phyloP scores from a whole-genome alignment of 2,797 vertebrate species.

The Agapornis canus region DNA sequence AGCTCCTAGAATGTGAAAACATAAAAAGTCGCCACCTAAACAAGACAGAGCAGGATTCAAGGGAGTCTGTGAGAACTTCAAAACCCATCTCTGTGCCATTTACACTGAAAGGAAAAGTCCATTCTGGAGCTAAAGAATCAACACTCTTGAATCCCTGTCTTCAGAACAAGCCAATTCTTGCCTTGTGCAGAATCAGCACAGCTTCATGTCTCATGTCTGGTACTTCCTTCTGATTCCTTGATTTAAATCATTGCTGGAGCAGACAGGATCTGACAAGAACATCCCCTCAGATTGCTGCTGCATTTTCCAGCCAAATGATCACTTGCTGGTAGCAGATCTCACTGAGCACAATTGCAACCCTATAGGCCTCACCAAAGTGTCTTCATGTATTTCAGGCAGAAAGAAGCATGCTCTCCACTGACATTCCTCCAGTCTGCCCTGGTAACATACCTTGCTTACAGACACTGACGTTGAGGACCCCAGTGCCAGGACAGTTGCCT shows the following conservation, averaged over 20 bases:
- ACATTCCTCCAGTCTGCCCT: not conserved
- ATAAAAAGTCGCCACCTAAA: not conserved
- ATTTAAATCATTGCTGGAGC: not conserved
- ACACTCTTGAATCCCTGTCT: no score
- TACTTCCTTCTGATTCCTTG: not conserved
- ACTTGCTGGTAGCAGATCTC: not conserved
- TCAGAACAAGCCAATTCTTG: not conserved
- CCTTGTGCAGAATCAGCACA: not conserved
- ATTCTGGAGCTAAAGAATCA: not conserved
- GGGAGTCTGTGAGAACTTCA: not conserved
- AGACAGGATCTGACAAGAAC: not conserved
- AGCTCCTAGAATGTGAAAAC: conserved; percentile 80
- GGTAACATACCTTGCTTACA: conserved; percentile 87
- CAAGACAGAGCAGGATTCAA: not conserved
- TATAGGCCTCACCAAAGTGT: not conserved
- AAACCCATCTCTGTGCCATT: not conserved
- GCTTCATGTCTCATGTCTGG: not conserved
- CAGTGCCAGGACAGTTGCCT: conserved; percentile 88
- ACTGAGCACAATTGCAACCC: not conserved
- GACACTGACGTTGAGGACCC: conserved; percentile 87
- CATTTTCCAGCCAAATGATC: not conserved
- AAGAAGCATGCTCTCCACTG: not conserved
- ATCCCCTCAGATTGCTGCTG: not conserved
- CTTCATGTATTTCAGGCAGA: not conserved
- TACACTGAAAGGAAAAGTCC: not conserved